Evolutionary conservation across 2,797 vertebrate genomes (phyloP).

Genomic region (Esox masquinongy): DNA sequence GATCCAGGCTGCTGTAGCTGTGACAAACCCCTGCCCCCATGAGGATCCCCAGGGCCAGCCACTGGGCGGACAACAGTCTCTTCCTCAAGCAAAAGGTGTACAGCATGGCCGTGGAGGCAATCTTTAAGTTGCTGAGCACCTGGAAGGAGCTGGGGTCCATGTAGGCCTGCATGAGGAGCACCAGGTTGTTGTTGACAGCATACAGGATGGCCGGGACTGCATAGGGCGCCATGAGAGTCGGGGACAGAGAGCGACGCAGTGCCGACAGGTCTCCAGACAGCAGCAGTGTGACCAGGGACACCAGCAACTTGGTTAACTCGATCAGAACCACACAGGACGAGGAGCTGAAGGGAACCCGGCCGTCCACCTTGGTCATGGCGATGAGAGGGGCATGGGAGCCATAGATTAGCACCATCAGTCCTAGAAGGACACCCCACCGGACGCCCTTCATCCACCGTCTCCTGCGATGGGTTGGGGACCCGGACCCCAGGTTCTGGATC

Average conservation of each 20-base stretch:
- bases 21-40: slow-evolving; percentile 81
- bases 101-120: slow-evolving; percentile 85
- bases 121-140: slow-evolving; percentile 92
- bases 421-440: slow-evolving; percentile 81
- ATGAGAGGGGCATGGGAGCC: slow-evolving; percentile 92
- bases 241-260: slow-evolving; percentile 27
- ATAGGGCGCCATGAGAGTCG: slow-evolving; percentile 75
- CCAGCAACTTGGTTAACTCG: slow-evolving; percentile 81
- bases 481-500: slow-evolving; percentile 58
- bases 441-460: slow-evolving; percentile 52
- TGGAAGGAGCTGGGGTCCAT: slow-evolving; percentile 98
- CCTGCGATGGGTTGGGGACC: slow-evolving; percentile 34
- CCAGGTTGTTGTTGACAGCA: slow-evolving; percentile 93
- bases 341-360: slow-evolving; percentile 84
- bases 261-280: slow-evolving; percentile 52
- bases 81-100: slow-evolving; percentile 84
- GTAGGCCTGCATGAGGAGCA: slow-evolving; percentile 89
- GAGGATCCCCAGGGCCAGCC: slow-evolving; percentile 83
- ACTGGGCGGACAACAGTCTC: slow-evolving; percentile 74
- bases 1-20: slow-evolving; percentile 80
- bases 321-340: slow-evolving; percentile 87
- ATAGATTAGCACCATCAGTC: slow-evolving; percentile 83
- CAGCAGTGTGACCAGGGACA: slow-evolving; percentile 76
- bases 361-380: slow-evolving; percentile 81
- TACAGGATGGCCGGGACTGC: slow-evolving; percentile 88